Evolutionary conservation across 2,113 vertebrate genomes (phyloP).

Genomic region (Colius striatus): DNA sequence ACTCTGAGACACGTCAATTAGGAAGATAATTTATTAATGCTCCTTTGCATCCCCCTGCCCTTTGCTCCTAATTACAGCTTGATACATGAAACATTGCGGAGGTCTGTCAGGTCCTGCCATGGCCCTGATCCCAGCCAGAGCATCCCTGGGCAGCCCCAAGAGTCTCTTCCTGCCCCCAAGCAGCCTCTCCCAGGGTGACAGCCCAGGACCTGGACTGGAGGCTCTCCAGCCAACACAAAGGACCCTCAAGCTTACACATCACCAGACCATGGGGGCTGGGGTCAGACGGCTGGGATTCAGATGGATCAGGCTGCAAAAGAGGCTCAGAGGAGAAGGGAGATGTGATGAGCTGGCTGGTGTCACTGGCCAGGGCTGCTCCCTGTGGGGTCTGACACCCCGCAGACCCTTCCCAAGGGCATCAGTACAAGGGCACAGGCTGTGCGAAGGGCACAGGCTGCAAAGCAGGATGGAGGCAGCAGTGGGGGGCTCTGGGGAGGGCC

Average conservation of each 20-base stretch:
- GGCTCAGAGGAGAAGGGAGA: background rate
- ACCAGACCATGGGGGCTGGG: fast-evolving
- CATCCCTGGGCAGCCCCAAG: background rate
- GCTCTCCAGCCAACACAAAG: background rate
- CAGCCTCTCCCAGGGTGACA: fast-evolving
- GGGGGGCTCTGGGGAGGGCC: background rate
- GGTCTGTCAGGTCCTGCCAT: background rate
- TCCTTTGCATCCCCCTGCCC: conserved; percentile 8
- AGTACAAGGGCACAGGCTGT: too few species aligned
- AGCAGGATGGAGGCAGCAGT: background rate
- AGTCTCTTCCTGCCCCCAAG: background rate
- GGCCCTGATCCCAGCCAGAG: background rate
- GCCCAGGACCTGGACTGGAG: background rate
- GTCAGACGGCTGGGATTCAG: background rate
- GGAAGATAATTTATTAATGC: conserved; percentile 69
- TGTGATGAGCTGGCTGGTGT: fast-evolving
- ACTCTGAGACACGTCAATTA: conserved; percentile 66
- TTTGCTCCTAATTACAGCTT: conserved; percentile 62
- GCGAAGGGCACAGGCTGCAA: background rate
- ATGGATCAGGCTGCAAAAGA: background rate
- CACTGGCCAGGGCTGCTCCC: background rate
- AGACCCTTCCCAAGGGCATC: background rate
- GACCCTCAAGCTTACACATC: background rate
- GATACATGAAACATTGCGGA: background rate
- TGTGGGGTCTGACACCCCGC: fast-evolving